Conservation (phyloP, 2,113 vertebrate species). For the Deroptyus accipitrinus region DNA sequence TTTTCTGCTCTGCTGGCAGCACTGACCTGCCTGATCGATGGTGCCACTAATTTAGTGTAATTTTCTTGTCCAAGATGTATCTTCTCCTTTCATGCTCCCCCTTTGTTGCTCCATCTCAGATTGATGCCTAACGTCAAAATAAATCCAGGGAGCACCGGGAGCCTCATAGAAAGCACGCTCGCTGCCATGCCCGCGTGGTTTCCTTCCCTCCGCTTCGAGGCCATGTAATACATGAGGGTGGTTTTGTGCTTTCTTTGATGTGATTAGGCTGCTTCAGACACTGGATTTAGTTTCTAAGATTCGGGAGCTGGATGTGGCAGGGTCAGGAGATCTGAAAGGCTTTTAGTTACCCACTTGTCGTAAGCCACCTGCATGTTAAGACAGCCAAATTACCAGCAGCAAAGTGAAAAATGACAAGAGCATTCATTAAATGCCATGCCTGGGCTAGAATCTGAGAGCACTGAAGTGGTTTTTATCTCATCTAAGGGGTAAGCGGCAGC, state of each 20-base stretch:
- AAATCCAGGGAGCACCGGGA: conserved; percentile 12
- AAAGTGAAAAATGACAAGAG: conserved; percentile 66
- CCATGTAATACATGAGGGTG: neutral
- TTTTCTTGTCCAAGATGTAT: conserved; percentile 16
- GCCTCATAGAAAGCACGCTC: neutral
- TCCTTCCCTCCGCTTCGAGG: neutral
- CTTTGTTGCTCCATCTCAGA: neutral
- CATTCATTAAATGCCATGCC: conserved; percentile 61
- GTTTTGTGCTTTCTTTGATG: neutral
- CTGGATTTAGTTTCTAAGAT: conserved; percentile 16
- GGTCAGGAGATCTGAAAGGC: conserved; percentile 57
- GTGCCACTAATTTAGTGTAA: conserved; percentile 40
- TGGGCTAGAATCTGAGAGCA: conserved; percentile 30
- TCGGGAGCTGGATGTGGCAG: conserved; percentile 32
- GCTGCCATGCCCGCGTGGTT: neutral
- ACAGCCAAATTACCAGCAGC: conserved; percentile 66
- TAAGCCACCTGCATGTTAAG: conserved; percentile 50
- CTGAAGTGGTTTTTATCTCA: conserved; percentile 63
- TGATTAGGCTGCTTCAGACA: neutral
- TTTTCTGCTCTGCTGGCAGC: neutral
- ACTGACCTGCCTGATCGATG: neutral
- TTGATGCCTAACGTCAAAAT: neutral
- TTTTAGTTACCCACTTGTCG: conserved; percentile 52
- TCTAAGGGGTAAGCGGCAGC: conserved; percentile 38
- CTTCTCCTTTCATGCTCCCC: neutral